Evolutionary conservation across 1,140 invertebrate genomes (phyloP).

Genomic region (Pseudomyrmex dendroicus): DNA sequence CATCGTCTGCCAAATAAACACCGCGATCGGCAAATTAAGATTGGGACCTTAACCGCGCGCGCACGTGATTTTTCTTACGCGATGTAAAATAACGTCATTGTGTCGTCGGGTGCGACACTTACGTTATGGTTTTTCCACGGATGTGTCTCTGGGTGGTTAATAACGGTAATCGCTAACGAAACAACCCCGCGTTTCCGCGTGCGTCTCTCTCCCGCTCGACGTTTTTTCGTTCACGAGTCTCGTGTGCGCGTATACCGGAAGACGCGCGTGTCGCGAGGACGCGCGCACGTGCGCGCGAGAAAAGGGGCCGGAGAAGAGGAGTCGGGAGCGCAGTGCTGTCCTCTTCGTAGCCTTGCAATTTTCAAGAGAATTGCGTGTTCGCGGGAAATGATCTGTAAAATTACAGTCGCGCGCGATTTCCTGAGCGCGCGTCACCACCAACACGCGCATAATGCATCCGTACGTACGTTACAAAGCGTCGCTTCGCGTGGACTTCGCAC

Average conservation of each 20-base stretch:
- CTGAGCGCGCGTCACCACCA: conserved; percentile 42
- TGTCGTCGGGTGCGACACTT: conserved; percentile 14
- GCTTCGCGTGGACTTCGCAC: conserved; percentile 43
- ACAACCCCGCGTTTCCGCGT: conserved; percentile 26
- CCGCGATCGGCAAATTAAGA: neutral
- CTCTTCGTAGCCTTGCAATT: conserved; percentile 61
- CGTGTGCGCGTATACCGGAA: neutral
- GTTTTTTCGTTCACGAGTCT: conserved; percentile 16
- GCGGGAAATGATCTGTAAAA: conserved; percentile 72
- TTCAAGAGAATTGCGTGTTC: conserved; percentile 60
- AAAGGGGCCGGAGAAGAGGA: conserved; percentile 16
- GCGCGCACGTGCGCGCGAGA: conserved; percentile 37
- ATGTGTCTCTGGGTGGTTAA: neutral
- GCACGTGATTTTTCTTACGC: neutral
- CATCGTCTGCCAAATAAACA: neutral
- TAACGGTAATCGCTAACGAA: conserved; percentile 1
- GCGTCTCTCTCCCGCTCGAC: neutral
- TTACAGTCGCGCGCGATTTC: conserved; percentile 59
- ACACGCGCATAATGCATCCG: conserved; percentile 26
- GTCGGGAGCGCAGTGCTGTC: neutral
- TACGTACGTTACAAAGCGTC: conserved; percentile 7
- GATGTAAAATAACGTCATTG: neutral
- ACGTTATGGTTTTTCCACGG: neutral
- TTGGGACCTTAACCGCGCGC: too few relatives aligned
- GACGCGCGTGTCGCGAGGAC: neutral